Base-by-base conservation (phyloP, 2,797 vertebrate species). In the Melanotaenia boesemani region DNA sequence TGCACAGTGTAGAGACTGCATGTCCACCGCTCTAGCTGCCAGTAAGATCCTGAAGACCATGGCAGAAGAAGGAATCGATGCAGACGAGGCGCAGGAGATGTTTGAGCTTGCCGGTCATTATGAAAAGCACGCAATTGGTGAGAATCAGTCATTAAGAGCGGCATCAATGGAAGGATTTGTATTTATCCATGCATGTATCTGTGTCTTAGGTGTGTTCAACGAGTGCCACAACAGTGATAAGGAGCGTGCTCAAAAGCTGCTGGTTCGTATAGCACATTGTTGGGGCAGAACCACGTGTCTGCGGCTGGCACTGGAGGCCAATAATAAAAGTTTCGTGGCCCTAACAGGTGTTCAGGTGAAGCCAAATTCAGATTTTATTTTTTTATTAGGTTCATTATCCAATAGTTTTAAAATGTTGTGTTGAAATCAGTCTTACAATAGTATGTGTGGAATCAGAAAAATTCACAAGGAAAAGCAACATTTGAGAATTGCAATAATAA, bases 41-140 rank as follows among this genome's bases (percentile, higher is more conserved):
- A 97, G 94, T 89, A 98, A 96, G 90, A 97, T 99, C 88, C 92
- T 99, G 83, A 99, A 96, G 91, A 97, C 94, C 62, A 90, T 99
- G 48, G 94, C 96, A 7, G 81, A 81, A 63, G 95, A 97, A 71
- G 95, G 89, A 81, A 95, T 92, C 10, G 95, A 97, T 56, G 95
- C 94, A 65, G 98, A 98, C n/a, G 94, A 95, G 71, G 88, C 84
- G 0, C 94, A 95, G 9, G 91, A 94, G 11, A 98, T 97, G 96
- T 77, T 76, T 75, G 85, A 91, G 1, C 92, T 97, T 2, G 96
- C 97, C 0, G 82, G 87, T 24, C 91, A 96, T 72, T 99, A 93
- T 0, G 98, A 99, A 70, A 91, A 92, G 15, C 96, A 94, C 26
- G 98, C 98, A 0, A 95, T 97, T 0, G 97, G 98, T 99, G 94